Evolutionary conservation across 2,888 invertebrate genomes (phyloP).

Genomic region (Thumatha senex): DNA sequence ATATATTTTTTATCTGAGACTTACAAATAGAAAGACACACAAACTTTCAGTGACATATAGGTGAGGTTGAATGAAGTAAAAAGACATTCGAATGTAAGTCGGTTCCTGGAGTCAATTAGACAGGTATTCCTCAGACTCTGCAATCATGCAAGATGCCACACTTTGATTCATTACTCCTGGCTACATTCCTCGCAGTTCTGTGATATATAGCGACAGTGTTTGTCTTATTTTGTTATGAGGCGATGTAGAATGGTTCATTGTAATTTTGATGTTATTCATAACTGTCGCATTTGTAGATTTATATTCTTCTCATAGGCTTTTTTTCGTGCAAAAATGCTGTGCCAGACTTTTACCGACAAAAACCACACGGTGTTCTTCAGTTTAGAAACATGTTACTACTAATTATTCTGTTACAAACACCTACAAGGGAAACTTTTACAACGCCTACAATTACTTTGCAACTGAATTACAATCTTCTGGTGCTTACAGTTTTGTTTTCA

Average conservation of each 20-base stretch:
- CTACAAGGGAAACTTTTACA: too few species aligned
- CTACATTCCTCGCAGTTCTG: conserved; percentile 44
- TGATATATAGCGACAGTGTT: conserved; percentile 7
- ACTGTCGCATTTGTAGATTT: too few species aligned
- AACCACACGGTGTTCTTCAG: too few species aligned
- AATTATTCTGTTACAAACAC: too few species aligned
- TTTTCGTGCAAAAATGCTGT: too few species aligned
- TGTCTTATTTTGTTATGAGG: conserved; percentile 1
- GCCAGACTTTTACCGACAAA: too few species aligned
- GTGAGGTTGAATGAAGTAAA: conserved; percentile 27
- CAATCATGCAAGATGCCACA: conserved; percentile 30
- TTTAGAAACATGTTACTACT: too few species aligned
- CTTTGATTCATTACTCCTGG: conserved; percentile 52
- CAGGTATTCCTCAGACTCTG: conserved; percentile 41
- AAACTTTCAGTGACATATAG: neutral
- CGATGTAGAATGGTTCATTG: neutral
- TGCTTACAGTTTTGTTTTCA: too few species aligned
- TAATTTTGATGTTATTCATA: neutral
- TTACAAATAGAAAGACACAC: neutral
- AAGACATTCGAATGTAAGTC: conserved; percentile 31
- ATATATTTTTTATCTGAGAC: neutral
- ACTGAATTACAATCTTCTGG: too few species aligned
- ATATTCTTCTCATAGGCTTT: too few species aligned
- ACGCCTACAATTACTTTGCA: too few species aligned
- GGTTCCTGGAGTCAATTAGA: conserved; percentile 44